These are phyloP conservation scores for Lasius platythorax DNA, from an alignment of 2,888 invertebrate genomes.

Conservation along the genomic window DNA sequence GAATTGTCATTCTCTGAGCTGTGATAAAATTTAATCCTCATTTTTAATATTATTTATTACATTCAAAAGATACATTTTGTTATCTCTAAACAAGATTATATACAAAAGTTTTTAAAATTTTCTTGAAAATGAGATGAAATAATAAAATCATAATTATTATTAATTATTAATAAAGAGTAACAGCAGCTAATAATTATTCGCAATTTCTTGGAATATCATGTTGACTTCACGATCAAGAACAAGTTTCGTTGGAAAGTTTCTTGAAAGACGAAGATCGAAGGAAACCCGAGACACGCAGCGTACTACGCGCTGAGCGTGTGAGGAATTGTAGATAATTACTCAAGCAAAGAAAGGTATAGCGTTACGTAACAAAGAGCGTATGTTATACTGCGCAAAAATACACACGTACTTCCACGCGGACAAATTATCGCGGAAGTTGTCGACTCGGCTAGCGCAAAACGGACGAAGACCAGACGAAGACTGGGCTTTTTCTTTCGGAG, in stretches of 20 bases:
- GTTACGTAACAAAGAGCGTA: constrained; percentile 69
- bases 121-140: not conserved
- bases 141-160: not conserved
- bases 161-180: not conserved
- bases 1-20: not conserved
- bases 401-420: constrained; percentile 56
- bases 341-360: constrained; percentile 52
- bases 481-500: constrained; percentile 32
- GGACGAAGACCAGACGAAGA: constrained; percentile 36
- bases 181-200: not conserved
- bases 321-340: constrained; percentile 52
- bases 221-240: not conserved
- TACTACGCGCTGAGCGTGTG: constrained; percentile 19
- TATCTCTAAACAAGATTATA: not conserved
- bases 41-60: not conserved
- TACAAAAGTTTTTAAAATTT: not conserved
- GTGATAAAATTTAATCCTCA: not conserved
- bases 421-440: constrained; percentile 68
- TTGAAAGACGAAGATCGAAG: constrained; percentile 41
- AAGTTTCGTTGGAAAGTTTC: not conserved
- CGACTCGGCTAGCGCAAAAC: constrained; percentile 40
- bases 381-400: constrained; percentile 52
- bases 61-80: not conserved
- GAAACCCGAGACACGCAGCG: constrained; percentile 39
- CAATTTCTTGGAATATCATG: not conserved